phyloP scores from a whole-genome alignment of 2,888 invertebrate species.

The Caenorhabditis drosophilae region DNA sequence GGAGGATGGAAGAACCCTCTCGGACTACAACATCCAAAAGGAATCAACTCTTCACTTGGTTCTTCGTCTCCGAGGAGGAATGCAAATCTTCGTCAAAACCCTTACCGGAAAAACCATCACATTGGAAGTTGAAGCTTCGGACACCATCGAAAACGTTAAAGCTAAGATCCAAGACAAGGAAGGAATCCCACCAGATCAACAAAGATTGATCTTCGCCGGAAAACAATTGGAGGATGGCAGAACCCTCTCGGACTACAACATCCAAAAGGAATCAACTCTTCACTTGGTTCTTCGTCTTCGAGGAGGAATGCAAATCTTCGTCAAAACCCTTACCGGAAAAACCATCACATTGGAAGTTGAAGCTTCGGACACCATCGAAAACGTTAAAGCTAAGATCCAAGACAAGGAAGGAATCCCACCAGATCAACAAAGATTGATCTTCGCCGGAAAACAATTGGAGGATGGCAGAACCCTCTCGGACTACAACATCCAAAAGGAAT shows the following conservation, averaged over 20 bases:
- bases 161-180: constrained; percentile 52
- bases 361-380: no score
- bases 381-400: no score
- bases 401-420: no score
- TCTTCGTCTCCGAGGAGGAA: constrained; percentile 70
- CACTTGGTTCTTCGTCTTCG: constrained; percentile 52
- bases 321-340: constrained; percentile 89
- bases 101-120: constrained; percentile 79
- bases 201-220: constrained; percentile 49
- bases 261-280: constrained; percentile 59
- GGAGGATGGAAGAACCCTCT: constrained; percentile 53
- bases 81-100: constrained; percentile 91
- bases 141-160: constrained; percentile 51
- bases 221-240: constrained; percentile 56
- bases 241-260: constrained; percentile 55
- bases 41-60: constrained; percentile 50
- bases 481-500: constrained; percentile 54
- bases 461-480: constrained; percentile 54
- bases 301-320: constrained; percentile 77
- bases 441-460: constrained; percentile 72
- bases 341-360: constrained; percentile 75
- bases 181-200: constrained; percentile 51
- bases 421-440: no score
- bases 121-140: constrained; percentile 36
- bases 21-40: constrained; percentile 56